A percentile compares a stretch with the other conserved stretches of the same genome.
These are phyloP conservation scores for Dascillus cervinus DNA, from an alignment of 2,888 invertebrate species.

Conservation along the genomic window DNA sequence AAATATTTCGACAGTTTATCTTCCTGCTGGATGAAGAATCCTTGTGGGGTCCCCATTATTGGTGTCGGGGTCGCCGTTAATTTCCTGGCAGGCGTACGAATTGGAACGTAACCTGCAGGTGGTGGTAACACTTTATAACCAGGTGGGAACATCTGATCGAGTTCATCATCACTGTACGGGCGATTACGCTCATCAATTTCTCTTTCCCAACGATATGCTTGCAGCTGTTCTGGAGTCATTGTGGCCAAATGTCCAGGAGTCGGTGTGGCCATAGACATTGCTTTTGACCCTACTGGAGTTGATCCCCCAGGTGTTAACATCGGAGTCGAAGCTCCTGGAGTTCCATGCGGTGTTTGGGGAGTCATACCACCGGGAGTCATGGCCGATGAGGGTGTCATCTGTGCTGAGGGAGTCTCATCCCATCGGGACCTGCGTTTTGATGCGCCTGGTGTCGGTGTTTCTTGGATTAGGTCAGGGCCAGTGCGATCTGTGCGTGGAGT, in stretches of 20 bases:
- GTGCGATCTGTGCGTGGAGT: conserved; percentile 93
- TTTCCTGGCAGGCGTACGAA: conserved; percentile 91
- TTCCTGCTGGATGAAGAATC: conserved; percentile 92
- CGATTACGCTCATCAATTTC: conserved; percentile 98
- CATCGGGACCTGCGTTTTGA: conserved; percentile 90
- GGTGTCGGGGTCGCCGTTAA: conserved; percentile 98
- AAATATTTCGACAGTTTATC: conserved; percentile 80
- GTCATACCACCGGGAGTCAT: conserved; percentile 55
- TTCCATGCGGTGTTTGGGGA: conserved; percentile 63
- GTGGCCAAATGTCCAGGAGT: conserved; percentile 92
- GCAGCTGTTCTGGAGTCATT: conserved; percentile 99
- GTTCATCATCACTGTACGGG: conserved; percentile 93
- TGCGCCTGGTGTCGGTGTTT: conserved; percentile 89
- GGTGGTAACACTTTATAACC: conserved; percentile 96
- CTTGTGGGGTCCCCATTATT: conserved; percentile 82
- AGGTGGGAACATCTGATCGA: conserved; percentile 95
- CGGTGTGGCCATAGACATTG: conserved; percentile 98
- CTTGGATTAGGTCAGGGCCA: conserved; percentile 56
- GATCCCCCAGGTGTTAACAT: conserved; percentile 74
- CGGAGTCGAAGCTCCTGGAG: conserved; percentile 56
- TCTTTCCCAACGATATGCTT: conserved; percentile 96
- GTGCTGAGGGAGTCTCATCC: conserved; percentile 89
- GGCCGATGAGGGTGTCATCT: conserved; percentile 48
- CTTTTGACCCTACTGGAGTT: conserved; percentile 86
- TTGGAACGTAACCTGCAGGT: conserved; percentile 61